Conservation (phyloP, 1,140 invertebrate species). For the Chymomyza costata region DNA sequence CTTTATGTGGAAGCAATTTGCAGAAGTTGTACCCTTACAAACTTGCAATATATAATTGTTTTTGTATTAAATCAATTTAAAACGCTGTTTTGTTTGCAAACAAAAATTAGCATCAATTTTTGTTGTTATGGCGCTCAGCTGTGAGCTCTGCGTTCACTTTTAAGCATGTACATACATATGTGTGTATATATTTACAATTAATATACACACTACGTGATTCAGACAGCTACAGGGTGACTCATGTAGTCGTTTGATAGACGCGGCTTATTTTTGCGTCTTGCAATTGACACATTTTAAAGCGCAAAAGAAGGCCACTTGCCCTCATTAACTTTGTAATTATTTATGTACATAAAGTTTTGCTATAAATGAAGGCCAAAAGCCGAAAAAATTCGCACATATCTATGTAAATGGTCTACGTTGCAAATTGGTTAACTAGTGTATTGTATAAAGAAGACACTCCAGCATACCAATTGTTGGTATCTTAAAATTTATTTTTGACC, state of each 20-base stretch:
- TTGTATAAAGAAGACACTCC: no score
- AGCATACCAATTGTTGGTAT: no score
- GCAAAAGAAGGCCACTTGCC: slow-evolving; percentile 24
- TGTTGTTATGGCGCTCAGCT: no score
- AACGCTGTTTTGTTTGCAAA: slow-evolving; percentile 48
- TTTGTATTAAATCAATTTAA: no score
- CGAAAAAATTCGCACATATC: no score
- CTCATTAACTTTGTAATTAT: no score
- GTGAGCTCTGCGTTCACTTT: slow-evolving; percentile 3
- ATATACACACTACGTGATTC: slow-evolving; percentile 20
- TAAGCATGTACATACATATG: not conserved
- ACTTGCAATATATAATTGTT: slow-evolving; percentile 20
- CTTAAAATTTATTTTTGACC: no score
- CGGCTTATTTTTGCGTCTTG: slow-evolving; percentile 17
- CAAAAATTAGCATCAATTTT: slow-evolving; percentile 31
- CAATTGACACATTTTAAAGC: slow-evolving; percentile 33
- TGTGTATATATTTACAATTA: not conserved
- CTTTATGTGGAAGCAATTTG: no score
- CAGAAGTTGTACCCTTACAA: not conserved
- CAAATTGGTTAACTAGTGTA: no score
- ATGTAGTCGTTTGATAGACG: not conserved
- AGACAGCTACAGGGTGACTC: slow-evolving; percentile 31
- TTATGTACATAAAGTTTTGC: no score
- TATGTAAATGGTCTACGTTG: no score
- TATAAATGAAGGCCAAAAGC: no score